These are phyloP conservation scores for Podilymbus podiceps DNA, from an alignment of 2,113 vertebrate species.

Conservation along the genomic window DNA sequence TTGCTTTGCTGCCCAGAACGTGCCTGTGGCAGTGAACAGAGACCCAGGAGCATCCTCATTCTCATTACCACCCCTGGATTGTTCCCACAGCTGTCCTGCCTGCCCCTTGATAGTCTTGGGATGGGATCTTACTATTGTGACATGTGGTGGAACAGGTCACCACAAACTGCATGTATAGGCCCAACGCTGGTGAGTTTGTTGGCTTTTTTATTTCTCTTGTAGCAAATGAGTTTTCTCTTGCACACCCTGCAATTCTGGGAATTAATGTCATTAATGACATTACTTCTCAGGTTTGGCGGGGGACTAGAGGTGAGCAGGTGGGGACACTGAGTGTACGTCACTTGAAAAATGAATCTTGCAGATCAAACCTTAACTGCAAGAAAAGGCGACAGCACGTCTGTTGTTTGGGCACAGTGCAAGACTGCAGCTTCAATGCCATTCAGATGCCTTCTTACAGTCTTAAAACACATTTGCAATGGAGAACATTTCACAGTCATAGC, in stretches of 20 bases:
- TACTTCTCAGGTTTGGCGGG: neutral
- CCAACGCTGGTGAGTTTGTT: neutral
- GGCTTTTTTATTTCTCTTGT: too few species aligned
- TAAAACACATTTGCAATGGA: neutral
- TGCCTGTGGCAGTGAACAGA: rapidly evolving
- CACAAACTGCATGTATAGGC: neutral
- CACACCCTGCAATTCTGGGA: neutral
- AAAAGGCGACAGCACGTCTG: neutral
- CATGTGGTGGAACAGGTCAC: neutral
- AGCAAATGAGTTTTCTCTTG: too few species aligned
- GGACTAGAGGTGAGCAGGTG: neutral
- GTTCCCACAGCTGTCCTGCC: neutral
- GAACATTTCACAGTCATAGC: neutral
- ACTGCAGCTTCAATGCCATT: neutral
- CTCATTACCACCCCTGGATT: neutral
- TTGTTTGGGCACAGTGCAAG: neutral
- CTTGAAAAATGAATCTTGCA: neutral
- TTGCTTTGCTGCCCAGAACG: neutral
- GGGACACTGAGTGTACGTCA: neutral
- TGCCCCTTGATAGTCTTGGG: neutral
- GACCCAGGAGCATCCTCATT: neutral
- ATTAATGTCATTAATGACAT: neutral
- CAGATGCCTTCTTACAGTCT: neutral
- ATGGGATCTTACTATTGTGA: neutral
- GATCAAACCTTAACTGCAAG: neutral